A percentile compares a stretch with the other conserved stretches of the same genome.
These are phyloP conservation scores for Crepidodera aurea DNA, from an alignment of 2,888 invertebrate genomes.

Conservation along the genomic window DNA sequence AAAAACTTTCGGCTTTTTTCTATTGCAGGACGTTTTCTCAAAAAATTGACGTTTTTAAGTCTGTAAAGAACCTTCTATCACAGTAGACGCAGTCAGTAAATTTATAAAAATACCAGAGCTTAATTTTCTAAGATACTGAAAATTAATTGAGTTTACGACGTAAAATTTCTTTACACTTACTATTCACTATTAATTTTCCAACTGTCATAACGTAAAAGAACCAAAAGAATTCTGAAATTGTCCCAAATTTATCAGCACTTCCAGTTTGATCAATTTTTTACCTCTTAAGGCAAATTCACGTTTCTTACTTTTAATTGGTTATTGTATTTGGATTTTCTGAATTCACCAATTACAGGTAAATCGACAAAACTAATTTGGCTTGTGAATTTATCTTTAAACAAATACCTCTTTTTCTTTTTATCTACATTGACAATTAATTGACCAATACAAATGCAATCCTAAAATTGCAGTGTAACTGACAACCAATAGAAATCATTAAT, in stretches of 20 bases:
- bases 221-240: not conserved
- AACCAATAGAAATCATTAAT: too few relatives aligned
- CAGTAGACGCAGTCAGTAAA: conserved; percentile 20
- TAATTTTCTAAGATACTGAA: not conserved
- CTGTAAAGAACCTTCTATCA: conserved; percentile 24
- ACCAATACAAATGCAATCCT: too few relatives aligned
- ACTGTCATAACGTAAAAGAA: conserved; percentile 7
- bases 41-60: conserved; percentile 26
- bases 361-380: not conserved
- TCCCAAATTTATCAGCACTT: not conserved
- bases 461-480: too few relatives aligned
- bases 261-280: conserved; percentile 16
- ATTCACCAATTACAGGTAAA: not conserved
- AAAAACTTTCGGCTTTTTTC: conserved; percentile 10
- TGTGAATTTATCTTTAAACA: not conserved
- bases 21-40: conserved; percentile 17
- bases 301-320: not conserved
- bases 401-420: not conserved
- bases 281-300: not conserved
- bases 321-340: not conserved
- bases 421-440: too few relatives aligned
- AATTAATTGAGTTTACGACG: not conserved
- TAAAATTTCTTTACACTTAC: not conserved
- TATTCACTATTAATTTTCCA: not conserved
- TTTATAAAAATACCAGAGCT: conserved; percentile 4